Percentiles rank a stretch among this genome's conserved stretches.
These are phyloP conservation scores for Drosophila ustulata DNA, from an alignment of 2,888 invertebrate genomes.

Conservation along the genomic window DNA sequence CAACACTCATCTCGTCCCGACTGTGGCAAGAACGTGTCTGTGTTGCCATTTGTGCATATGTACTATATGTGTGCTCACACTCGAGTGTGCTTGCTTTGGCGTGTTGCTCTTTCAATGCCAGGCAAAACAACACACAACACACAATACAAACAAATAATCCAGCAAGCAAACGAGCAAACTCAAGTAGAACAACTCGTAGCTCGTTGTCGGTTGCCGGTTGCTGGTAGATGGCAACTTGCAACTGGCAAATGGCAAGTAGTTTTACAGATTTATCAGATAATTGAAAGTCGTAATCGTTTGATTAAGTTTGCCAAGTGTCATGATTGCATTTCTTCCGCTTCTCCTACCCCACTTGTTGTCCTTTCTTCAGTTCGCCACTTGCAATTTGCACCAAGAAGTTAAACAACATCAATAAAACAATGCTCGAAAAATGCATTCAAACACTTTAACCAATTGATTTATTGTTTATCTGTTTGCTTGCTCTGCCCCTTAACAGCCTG, in stretches of 20 bases:
- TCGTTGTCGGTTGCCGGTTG: too few relatives aligned
- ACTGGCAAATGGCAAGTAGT: slow-evolving; percentile 35
- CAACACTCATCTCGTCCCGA: slow-evolving; percentile 24
- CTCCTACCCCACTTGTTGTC: neutral
- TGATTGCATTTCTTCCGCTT: slow-evolving; percentile 58
- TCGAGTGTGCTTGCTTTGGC: slow-evolving; percentile 8
- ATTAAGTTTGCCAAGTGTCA: slow-evolving; percentile 76
- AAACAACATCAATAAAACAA: slow-evolving; percentile 3
- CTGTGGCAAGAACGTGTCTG: slow-evolving; percentile 23
- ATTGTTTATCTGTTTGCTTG: neutral
- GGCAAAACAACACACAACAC: slow-evolving; percentile 44
- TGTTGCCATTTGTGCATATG: slow-evolving; percentile 9
- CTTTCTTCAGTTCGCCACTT: slow-evolving; percentile 20
- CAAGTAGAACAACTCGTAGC: neutral
- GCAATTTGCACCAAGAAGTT: slow-evolving; percentile 2
- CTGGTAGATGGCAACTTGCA: neutral
- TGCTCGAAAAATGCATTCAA: neutral
- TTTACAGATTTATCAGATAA: slow-evolving; percentile 75
- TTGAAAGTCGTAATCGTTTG: slow-evolving; percentile 80
- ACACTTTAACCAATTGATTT: slow-evolving; percentile 5
- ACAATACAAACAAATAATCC: slow-evolving; percentile 57
- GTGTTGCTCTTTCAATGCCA: slow-evolving; percentile 34
- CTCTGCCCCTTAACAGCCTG: slow-evolving; percentile 84
- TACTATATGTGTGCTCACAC: slow-evolving; percentile 8
- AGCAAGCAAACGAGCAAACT: slow-evolving; percentile 25